A percentile compares a stretch with the other conserved stretches of the same genome.
phyloP scores from a whole-genome alignment of 2,113 vertebrate species.

The Plectropomus leopardus region DNA sequence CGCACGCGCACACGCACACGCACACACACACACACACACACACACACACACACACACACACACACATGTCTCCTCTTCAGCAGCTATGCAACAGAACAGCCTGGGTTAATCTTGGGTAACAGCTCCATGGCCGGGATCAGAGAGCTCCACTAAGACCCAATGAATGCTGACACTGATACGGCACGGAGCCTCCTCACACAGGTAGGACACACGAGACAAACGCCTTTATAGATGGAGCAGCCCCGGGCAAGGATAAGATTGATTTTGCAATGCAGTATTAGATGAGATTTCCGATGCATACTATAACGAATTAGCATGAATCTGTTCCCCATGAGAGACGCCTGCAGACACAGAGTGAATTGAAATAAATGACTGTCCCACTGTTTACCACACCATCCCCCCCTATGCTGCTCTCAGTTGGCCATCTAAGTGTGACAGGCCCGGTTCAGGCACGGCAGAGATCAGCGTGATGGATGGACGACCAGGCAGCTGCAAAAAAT shows the following conservation, averaged over 20 bases:
- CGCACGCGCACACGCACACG: slow-evolving; percentile 18
- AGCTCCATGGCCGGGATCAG: slow-evolving; percentile 71
- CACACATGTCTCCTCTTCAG: slow-evolving; percentile 40
- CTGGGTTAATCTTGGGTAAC: slow-evolving; percentile 71
- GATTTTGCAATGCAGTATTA: slow-evolving; percentile 71
- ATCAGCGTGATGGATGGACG: slow-evolving; percentile 80
- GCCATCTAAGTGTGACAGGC: slow-evolving; percentile 74
- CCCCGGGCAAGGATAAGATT: slow-evolving; percentile 72
- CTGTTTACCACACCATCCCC: slow-evolving; percentile 65
- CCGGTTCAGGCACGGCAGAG: slow-evolving; percentile 53
- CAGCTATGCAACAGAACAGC: slow-evolving; percentile 62
- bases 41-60: slow-evolving; percentile 7
- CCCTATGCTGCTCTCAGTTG: slow-evolving; percentile 56
- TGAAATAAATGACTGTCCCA: slow-evolving; percentile 76
- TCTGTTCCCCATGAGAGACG: slow-evolving; percentile 65
- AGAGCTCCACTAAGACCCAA: slow-evolving; percentile 64
- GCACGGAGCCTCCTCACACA: slow-evolving; percentile 61
- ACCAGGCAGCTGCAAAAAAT: slow-evolving; percentile 82
- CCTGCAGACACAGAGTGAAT: slow-evolving; percentile 67
- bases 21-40: slow-evolving; percentile 22
- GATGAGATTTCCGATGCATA: slow-evolving; percentile 75
- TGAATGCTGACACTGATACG: slow-evolving; percentile 71
- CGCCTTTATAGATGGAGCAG: slow-evolving; percentile 60
- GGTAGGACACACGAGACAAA: slow-evolving; percentile 70
- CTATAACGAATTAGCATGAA: slow-evolving; percentile 76